A percentile compares a stretch with the other conserved stretches of the same genome.
These are phyloP conservation scores for Acanthiza pusilla DNA, from an alignment of 2,797 vertebrate genomes.

Conservation along the genomic window DNA sequence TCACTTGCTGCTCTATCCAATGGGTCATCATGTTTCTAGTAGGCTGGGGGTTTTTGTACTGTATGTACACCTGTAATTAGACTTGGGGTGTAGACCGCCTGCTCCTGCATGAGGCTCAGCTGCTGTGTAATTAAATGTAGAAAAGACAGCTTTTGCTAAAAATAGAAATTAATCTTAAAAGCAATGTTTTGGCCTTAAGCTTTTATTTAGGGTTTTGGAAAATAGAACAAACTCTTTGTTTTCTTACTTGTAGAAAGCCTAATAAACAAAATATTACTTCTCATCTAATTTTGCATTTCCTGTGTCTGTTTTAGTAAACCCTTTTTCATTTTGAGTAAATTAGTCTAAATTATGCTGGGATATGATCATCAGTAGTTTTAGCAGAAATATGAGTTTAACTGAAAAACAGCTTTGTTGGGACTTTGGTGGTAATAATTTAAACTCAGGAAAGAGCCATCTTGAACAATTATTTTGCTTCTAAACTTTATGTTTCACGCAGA, in stretches of 20 bases:
- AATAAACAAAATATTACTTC: neutral
- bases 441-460: neutral
- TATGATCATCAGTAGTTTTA: neutral
- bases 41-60: neutral
- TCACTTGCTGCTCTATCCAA: neutral
- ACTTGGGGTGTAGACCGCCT: neutral
- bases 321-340: neutral
- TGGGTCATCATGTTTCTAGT: neutral
- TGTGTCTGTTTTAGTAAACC: neutral
- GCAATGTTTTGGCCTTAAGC: conserved; percentile 5
- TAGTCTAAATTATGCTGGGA: neutral
- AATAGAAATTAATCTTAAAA: conserved; percentile 29
- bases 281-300: conserved; percentile 19
- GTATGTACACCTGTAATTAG: neutral
- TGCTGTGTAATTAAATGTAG: neutral
- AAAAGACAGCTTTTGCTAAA: conserved; percentile 16
- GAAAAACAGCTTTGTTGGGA: neutral
- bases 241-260: conserved; percentile 24
- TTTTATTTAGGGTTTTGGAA: conserved; percentile 23
- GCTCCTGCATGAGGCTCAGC: neutral
- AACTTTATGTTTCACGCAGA: neutral
- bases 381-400: neutral
- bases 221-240: conserved; percentile 15
- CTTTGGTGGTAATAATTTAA: neutral
- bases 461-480: neutral